These are phyloP conservation scores for Polypterus senegalus DNA, from an alignment of 2,113 vertebrate genomes.

Conservation along the genomic window DNA sequence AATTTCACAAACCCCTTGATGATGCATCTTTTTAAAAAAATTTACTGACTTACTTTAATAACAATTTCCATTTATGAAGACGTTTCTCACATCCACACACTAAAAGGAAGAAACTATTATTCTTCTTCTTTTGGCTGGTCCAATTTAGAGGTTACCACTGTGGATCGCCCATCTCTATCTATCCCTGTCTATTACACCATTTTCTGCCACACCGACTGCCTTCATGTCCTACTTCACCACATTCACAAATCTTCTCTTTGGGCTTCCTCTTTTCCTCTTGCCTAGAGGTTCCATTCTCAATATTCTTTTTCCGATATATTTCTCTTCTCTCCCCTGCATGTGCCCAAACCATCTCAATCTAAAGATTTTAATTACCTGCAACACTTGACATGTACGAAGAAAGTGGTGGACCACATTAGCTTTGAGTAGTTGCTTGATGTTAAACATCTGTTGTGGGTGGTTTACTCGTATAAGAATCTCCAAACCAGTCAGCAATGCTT, in stretches of 20 bases:
- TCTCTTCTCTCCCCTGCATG: too few species aligned
- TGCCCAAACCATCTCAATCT: neutral
- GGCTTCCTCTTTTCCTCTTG: too few species aligned
- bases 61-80: neutral
- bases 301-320: too few species aligned
- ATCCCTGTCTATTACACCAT: too few species aligned
- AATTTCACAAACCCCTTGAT: too few species aligned
- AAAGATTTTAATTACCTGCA: slow-evolving; percentile 61
- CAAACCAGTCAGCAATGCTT: slow-evolving; percentile 67
- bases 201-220: too few species aligned
- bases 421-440: slow-evolving; percentile 80
- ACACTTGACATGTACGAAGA: slow-evolving; percentile 83
- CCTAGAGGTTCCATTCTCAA: too few species aligned
- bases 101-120: neutral
- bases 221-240: too few species aligned
- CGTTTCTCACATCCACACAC: neutral
- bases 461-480: slow-evolving; percentile 82
- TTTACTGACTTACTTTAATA: too few species aligned
- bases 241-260: too few species aligned
- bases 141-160: neutral
- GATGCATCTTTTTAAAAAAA: too few species aligned
- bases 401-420: slow-evolving; percentile 82
- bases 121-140: neutral
- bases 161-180: too few species aligned
- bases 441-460: slow-evolving; percentile 84